Conservation (phyloP, 2,113 vertebrate species). For the Ellobius talpinus region DNA sequence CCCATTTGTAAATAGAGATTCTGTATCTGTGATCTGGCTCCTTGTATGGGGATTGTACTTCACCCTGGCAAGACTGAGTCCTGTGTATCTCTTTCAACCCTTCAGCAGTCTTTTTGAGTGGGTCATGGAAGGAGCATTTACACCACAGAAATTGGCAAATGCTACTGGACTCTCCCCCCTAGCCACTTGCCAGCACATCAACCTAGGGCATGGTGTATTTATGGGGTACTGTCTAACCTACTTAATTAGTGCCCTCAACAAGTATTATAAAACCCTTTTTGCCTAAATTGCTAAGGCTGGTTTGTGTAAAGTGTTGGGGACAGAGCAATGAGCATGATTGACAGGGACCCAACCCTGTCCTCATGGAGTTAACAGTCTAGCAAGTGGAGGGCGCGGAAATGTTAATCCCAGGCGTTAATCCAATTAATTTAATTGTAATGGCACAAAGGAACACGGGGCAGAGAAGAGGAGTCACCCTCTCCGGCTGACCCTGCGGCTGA, state of each 20-base stretch:
- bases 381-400: background rate
- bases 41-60: background rate
- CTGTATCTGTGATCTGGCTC: background rate
- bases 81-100: background rate
- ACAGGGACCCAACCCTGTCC: background rate
- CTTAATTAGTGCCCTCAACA: background rate
- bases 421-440: background rate
- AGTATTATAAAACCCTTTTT: background rate
- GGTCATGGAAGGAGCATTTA: background rate
- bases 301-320: background rate
- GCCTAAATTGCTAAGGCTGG: background rate
- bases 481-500: background rate
- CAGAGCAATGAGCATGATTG: background rate
- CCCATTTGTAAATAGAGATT: background rate
- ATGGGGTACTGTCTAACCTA: background rate
- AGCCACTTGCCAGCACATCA: background rate
- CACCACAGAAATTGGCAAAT: background rate
- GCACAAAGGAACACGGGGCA: background rate
- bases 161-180: fast-evolving
- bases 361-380: background rate
- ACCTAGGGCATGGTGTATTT: background rate
- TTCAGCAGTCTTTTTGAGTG: background rate
- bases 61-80: background rate
- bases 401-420: background rate
- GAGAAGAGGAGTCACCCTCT: background rate